Percentiles rank a stretch among this genome's conserved stretches.
These are phyloP conservation scores for Autographa gamma DNA, from an alignment of 2,888 invertebrate species.

Conservation along the genomic window DNA sequence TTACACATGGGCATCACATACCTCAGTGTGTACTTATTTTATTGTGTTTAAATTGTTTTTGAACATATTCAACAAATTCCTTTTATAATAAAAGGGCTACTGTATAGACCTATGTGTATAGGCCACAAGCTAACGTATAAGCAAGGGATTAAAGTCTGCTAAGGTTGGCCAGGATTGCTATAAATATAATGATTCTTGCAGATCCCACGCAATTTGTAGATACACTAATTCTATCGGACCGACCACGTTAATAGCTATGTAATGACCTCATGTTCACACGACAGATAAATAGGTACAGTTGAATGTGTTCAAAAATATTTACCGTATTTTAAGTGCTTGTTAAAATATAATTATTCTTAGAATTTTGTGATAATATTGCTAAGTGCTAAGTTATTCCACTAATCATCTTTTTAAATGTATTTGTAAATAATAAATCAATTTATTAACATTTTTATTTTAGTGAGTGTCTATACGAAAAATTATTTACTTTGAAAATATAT, in stretches of 20 bases:
- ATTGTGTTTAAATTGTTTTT: slow-evolving; percentile 35
- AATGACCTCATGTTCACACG: neutral
- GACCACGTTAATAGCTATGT: neutral
- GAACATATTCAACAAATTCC: slow-evolving; percentile 20
- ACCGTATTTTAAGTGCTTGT: neutral
- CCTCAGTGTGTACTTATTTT: slow-evolving; percentile 56
- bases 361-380: slow-evolving; percentile 57
- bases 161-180: too few relatives aligned
- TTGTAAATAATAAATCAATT: slow-evolving; percentile 29
- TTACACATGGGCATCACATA: slow-evolving; percentile 40
- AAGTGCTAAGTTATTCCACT: slow-evolving; percentile 48
- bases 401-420: slow-evolving; percentile 38
- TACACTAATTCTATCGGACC: neutral
- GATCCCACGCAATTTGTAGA: too few relatives aligned
- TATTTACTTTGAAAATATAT: neutral
- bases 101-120: too few relatives aligned
- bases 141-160: too few relatives aligned
- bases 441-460: slow-evolving; percentile 12
- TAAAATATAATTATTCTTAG: slow-evolving; percentile 36
- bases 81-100: neutral
- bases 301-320: slow-evolving; percentile 30
- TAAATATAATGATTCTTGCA: too few relatives aligned
- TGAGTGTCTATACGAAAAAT: neutral
- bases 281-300: neutral
- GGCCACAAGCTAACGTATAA: neutral